phyloP scores from a whole-genome alignment of 2,888 invertebrate genomes.

The Caenorhabditis zanzibari region DNA sequence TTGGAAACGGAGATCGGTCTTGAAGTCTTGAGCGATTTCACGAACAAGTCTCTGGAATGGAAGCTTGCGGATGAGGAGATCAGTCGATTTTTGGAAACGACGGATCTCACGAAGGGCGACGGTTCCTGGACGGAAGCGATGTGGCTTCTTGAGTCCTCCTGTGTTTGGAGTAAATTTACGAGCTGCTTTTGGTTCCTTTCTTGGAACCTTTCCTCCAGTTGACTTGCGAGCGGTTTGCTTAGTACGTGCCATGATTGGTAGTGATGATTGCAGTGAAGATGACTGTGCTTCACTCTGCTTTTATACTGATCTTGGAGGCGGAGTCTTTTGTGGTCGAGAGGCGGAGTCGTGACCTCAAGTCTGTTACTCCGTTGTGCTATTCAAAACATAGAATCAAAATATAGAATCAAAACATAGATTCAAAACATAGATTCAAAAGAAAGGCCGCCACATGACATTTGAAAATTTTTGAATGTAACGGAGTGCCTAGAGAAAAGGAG shows the following conservation, averaged over 20 bases:
- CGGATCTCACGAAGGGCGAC: constrained; percentile 95
- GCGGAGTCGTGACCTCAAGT: too few relatives aligned
- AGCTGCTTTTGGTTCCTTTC: neutral
- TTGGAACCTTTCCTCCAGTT: constrained; percentile 76
- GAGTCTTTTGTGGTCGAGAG: too few relatives aligned
- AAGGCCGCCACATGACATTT: too few relatives aligned
- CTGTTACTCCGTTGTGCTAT: too few relatives aligned
- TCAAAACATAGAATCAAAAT: too few relatives aligned
- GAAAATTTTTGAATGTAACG: too few relatives aligned
- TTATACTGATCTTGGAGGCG: too few relatives aligned
- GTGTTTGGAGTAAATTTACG: constrained; percentile 82
- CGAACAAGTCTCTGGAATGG: constrained; percentile 75
- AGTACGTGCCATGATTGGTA: constrained; percentile 70
- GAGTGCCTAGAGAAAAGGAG: too few relatives aligned
- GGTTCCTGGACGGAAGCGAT: constrained; percentile 96
- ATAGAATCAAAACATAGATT: too few relatives aligned
- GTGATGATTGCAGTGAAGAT: too few relatives aligned
- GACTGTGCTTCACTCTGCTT: too few relatives aligned
- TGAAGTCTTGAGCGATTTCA: constrained; percentile 75
- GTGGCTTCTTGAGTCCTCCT: constrained; percentile 92
- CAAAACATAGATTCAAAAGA: too few relatives aligned
- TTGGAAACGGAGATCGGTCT: constrained; percentile 73
- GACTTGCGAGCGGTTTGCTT: constrained; percentile 78
- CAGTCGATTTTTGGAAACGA: constrained; percentile 95
- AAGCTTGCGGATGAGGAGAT: constrained; percentile 84